Percentiles rank a stretch among this genome's conserved stretches.
These are phyloP conservation scores for Sebastes alutus DNA, from an alignment of 2,797 vertebrate genomes.

Conservation along the genomic window DNA sequence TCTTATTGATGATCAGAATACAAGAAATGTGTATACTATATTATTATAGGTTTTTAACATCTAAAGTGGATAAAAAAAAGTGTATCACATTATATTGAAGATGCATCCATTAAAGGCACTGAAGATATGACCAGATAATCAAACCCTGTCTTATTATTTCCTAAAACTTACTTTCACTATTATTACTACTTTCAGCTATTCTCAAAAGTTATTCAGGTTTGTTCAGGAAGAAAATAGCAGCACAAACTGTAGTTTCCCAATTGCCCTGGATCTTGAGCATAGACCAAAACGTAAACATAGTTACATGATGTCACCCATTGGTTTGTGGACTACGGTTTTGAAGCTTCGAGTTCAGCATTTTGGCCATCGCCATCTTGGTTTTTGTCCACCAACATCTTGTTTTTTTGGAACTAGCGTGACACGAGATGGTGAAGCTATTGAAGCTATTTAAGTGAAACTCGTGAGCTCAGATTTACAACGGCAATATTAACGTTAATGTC, in stretches of 20 bases:
- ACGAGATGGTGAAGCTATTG: too few species aligned
- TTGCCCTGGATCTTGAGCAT: not conserved
- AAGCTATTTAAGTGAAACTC: too few species aligned
- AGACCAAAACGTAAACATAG: not conserved
- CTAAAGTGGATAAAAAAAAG: not conserved
- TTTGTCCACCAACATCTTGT: too few species aligned
- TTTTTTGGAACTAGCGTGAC: too few species aligned
- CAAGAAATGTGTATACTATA: not conserved
- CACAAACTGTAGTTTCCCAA: not conserved
- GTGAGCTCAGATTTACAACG: too few species aligned
- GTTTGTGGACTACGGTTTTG: too few species aligned
- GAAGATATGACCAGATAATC: not conserved
- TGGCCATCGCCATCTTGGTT: too few species aligned
- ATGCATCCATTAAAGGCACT: not conserved
- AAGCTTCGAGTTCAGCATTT: too few species aligned
- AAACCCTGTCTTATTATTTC: not conserved
- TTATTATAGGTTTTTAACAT: too few species aligned
- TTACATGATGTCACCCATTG: too few species aligned
- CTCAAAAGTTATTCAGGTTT: not conserved
- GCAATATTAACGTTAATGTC: too few species aligned
- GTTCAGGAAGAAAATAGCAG: not conserved
- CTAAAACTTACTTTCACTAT: not conserved
- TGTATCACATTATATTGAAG: not conserved
- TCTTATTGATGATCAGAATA: not conserved
- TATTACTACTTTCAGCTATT: not conserved